Evolutionary conservation across 2,888 invertebrate genomes (phyloP), one percentile per base, ranked within the genome.

Genomic region (Melieria picta): DNA sequence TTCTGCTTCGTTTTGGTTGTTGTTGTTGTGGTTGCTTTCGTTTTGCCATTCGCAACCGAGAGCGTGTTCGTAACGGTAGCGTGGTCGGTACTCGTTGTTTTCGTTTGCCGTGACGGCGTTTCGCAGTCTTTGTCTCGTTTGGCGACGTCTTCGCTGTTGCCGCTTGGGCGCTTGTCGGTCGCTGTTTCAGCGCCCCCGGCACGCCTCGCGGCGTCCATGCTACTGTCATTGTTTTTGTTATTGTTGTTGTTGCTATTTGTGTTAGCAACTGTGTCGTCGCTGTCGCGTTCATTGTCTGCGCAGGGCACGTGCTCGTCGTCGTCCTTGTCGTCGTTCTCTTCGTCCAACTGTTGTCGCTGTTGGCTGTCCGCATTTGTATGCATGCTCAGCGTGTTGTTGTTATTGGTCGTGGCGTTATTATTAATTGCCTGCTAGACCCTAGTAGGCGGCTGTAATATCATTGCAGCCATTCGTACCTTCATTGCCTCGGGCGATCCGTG

Each of bases 401-500:
- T 79, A 55, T 72, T 72, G 64, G 45, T 72, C 56, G 64, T 72
- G 55, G 77, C 76, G 74, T 76, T 77, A 80, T 80, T 82, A 83
- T 83, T 85, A 83, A 85, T 84, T 87, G 87, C 86, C 87, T 87
- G 87, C 87, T 87, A 87, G 86, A 93, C 94, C 89, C 93, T 93
- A 89, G 94, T 94, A 87, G 95, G 94, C 82, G 94, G 93, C 89
- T 94, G 94, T 88, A 94, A 90, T 89, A 94, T 93, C 90, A 94
- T 93, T 86, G 95, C 94, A 84, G 94, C 94, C 88, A 94, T 92
- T 89, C 94, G 94, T 89, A 95, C 94, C 92, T 94, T 94, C 91
- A 93, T 92, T 88, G 92, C 93, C 89, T 90, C 94, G 83, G 91
- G 94, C 86, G 91, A 91, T 85, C 88, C 84, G 81, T 84, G 84